Percentiles rank a stretch among this genome's conserved stretches.
phyloP scores from a whole-genome alignment of 2,888 invertebrate species.

The Agrenia bidenticulata region DNA sequence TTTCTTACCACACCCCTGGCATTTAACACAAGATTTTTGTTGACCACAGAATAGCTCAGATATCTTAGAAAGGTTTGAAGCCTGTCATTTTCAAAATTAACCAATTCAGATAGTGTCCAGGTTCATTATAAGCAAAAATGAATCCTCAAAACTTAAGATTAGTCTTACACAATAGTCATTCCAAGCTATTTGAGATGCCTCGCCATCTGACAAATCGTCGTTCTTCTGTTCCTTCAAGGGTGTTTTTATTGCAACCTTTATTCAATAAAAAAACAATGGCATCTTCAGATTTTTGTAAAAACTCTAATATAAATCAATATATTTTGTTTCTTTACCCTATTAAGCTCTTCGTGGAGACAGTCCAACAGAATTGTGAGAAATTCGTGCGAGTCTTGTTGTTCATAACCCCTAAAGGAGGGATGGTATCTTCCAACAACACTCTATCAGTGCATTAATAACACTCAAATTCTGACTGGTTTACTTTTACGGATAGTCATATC shows the following conservation, averaged over 20 bases:
- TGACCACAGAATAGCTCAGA: slow-evolving; percentile 82
- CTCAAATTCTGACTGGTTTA: too few species aligned
- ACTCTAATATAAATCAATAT: slow-evolving; percentile 1
- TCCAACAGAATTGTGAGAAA: slow-evolving; percentile 85
- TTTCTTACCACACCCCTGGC: slow-evolving; percentile 70
- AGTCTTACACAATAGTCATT: slow-evolving; percentile 63
- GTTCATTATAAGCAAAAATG: neutral
- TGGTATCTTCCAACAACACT: slow-evolving; percentile 73
- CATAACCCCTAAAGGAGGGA: slow-evolving; percentile 70
- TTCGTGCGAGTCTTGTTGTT: slow-evolving; percentile 90
- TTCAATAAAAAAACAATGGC: slow-evolving; percentile 25
- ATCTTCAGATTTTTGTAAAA: too few species aligned
- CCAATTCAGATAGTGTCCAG: neutral
- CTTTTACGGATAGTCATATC: too few species aligned
- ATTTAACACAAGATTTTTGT: slow-evolving; percentile 76
- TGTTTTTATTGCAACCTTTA: slow-evolving; percentile 48
- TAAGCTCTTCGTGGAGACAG: slow-evolving; percentile 82
- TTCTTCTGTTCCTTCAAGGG: slow-evolving; percentile 54
- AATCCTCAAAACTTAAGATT: slow-evolving; percentile 5
- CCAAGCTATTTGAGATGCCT: slow-evolving; percentile 66
- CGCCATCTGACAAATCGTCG: slow-evolving; percentile 54
- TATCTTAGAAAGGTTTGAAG: slow-evolving; percentile 70
- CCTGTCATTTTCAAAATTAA: too few species aligned
- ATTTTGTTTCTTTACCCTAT: slow-evolving; percentile 56
- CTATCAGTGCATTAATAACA: slow-evolving; percentile 60